phyloP scores from a whole-genome alignment of 2,113 vertebrate species.

The Raphicerus campestris region DNA sequence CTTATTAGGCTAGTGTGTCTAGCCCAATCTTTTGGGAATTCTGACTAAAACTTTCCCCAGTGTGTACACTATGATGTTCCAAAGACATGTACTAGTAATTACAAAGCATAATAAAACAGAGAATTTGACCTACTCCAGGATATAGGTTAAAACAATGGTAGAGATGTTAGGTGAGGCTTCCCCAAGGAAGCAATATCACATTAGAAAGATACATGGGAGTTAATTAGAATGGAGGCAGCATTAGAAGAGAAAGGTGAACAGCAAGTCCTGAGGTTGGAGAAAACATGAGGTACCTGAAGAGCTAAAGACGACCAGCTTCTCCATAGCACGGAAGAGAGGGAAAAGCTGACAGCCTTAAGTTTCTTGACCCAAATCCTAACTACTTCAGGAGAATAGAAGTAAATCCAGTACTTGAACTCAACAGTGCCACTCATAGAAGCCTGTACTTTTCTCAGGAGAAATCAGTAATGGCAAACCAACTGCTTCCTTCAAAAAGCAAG shows the following conservation, averaged over 20 bases:
- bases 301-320: not conserved
- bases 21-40: not conserved
- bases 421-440: not conserved
- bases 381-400: slow-evolving; percentile 2
- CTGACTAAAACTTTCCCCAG: not conserved
- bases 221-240: not conserved
- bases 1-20: not conserved
- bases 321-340: not conserved
- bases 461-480: not conserved
- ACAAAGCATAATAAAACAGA: not conserved
- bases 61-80: not conserved
- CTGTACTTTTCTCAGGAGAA: not conserved
- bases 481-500: not conserved
- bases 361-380: not conserved
- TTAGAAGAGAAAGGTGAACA: not conserved
- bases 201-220: not conserved
- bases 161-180: not conserved
- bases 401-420: slow-evolving; percentile 21
- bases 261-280: not conserved
- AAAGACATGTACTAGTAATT: not conserved
- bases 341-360: not conserved
- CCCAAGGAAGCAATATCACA: not conserved
- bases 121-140: not conserved
- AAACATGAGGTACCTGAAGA: not conserved
- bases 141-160: not conserved